Evolutionary conservation across 1,140 invertebrate genomes (phyloP), one percentile per base, ranked within the genome.

Genomic region (Meloidogyne exigua): DNA sequence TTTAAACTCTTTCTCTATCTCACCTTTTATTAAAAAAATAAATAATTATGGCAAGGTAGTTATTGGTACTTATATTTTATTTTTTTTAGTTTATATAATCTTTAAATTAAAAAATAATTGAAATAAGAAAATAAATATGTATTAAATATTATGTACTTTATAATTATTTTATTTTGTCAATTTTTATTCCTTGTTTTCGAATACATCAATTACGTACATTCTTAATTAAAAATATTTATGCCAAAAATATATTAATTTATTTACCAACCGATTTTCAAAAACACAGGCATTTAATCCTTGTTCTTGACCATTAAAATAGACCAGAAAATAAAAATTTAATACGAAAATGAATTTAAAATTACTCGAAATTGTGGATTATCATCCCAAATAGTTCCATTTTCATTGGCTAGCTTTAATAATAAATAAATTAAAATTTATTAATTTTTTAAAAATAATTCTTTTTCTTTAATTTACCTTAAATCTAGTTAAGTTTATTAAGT

Each of bases 301-400:
- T 57, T 57, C 49, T 57, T 57, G 49, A 9, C 49, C 49, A 57
- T 57, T 57, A 9, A 57, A 57, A 57, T 57, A 57, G 21, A 57
- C 49, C 49, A n/a, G 5, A 9, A 57, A n/a, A 57, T 9, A n/a
- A 57, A 57, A n/a, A n/a, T n/a, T 15, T n/a, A 9, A 57, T 57
- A 57, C 4, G 7, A n/a, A n/a, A n/a, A 57, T n/a, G 2, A 57
- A 57, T 57, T 57, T n/a, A 57, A 57, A n/a, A n/a, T 57, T 57
- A 57, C 49, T 57, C 49, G 18, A 57, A 57, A 57, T 57, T 57
- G 49, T 57, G 49, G 49, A 57, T n/a, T 57, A 57, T 57, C 49
- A 9, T 57, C 49, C 49, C 49, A 57, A 57, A 57, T 9, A 57
- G 49, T 57, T 57, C 49, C 49, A 57, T n/a, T 57, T n/a, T 57